phyloP scores from a whole-genome alignment of 2,888 invertebrate species.

The Ennomos fuscantarius region DNA sequence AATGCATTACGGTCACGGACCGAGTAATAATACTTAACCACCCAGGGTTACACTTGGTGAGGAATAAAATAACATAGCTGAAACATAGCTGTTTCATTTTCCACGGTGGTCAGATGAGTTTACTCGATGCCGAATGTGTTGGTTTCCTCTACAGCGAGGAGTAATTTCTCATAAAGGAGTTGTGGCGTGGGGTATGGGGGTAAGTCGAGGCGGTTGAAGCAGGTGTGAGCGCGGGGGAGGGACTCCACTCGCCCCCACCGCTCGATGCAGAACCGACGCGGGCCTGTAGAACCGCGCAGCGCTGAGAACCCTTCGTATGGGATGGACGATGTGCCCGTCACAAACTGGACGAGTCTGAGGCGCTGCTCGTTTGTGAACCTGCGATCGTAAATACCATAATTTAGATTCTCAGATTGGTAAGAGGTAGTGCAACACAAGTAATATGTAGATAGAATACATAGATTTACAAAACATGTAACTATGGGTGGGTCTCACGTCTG shows the following conservation, averaged over 20 bases:
- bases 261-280: conserved; percentile 97
- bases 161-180: conserved; percentile 95
- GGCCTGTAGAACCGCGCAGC: conserved; percentile 97
- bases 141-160: conserved; percentile 97
- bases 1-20: conserved; percentile 43
- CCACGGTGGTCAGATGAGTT: conserved; percentile 45
- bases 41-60: conserved; percentile 30
- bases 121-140: conserved; percentile 98
- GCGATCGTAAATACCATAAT: conserved; percentile 17
- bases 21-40: conserved; percentile 40
- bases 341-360: conserved; percentile 96
- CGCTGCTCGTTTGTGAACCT: conserved; percentile 98
- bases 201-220: conserved; percentile 98
- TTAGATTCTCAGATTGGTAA: too few relatives aligned
- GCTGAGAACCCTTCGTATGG: conserved; percentile 99
- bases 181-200: conserved; percentile 98
- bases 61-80: background rate
- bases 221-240: conserved; percentile 97
- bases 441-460: too few relatives aligned
- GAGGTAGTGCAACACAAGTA: too few relatives aligned
- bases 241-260: conserved; percentile 98
- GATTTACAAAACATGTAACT: too few relatives aligned
- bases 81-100: too few relatives aligned
- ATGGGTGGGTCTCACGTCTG: too few relatives aligned
- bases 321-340: conserved; percentile 98